phyloP scores from a whole-genome alignment of 2,113 vertebrate species.

The Crypturellus undulatus region DNA sequence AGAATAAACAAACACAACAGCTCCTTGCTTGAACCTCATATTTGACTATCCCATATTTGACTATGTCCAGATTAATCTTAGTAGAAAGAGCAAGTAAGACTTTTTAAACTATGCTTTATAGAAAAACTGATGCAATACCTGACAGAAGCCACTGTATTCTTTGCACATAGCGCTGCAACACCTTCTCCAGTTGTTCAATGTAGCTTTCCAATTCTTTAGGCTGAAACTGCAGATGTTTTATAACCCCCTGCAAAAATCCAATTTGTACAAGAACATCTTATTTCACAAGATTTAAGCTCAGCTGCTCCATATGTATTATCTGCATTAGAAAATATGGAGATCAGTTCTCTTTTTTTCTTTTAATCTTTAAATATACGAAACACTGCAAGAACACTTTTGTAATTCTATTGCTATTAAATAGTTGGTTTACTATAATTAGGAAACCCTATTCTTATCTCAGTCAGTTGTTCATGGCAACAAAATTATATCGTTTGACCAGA shows the following conservation, averaged over 20 bases:
- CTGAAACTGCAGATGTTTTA: constrained; percentile 80
- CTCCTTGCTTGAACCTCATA: not conserved
- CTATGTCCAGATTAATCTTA: not conserved
- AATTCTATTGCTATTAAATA: not conserved
- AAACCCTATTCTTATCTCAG: not conserved
- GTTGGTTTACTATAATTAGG: not conserved
- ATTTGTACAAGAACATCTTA: not conserved
- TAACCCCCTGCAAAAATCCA: constrained; percentile 75
- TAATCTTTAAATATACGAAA: not conserved
- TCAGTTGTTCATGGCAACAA: not conserved
- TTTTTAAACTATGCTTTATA: not conserved
- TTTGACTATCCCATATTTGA: not conserved
- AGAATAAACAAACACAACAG: not conserved
- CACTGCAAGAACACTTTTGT: not conserved
- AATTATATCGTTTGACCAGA: not conserved
- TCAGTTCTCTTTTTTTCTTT: not conserved
- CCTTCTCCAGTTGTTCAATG: constrained; percentile 61
- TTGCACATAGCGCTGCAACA: constrained; percentile 67
- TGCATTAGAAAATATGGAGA: not conserved
- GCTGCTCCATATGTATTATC: not conserved
- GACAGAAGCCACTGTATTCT: constrained; percentile 87
- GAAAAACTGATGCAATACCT: constrained; percentile 61
- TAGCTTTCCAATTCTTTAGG: constrained; percentile 78
- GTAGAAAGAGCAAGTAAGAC: not conserved
- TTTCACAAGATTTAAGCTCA: not conserved